A percentile compares a stretch with the other conserved stretches of the same genome.
Evolutionary conservation across 1,140 invertebrate genomes (phyloP).

Genomic region (Diorhabda elongata): DNA sequence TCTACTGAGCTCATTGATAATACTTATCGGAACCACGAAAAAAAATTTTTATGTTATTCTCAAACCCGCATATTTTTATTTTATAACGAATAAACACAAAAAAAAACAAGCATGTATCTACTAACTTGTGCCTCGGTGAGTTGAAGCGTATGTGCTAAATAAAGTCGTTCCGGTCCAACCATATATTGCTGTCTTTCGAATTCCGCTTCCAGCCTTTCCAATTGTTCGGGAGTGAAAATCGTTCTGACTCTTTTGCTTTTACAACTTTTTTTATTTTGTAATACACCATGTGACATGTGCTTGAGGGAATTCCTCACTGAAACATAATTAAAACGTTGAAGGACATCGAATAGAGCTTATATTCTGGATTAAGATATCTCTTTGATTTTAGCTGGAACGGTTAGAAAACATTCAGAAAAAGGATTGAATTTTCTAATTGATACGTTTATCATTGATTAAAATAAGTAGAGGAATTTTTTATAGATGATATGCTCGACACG

Average conservation of each 20-base stretch:
- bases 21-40: no score
- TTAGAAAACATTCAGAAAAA: no score
- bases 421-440: no score
- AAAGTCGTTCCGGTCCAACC: constrained; percentile 88
- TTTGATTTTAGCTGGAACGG: no score
- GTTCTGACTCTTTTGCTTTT: constrained; percentile 79
- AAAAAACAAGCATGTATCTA: neutral
- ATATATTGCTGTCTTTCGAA: constrained; percentile 94
- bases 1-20: no score
- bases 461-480: no score
- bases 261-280: constrained; percentile 40
- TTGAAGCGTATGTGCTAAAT: constrained; percentile 81
- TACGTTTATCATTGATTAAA: no score
- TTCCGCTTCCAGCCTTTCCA: constrained; percentile 85
- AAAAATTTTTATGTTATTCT: no score
- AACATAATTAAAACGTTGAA: constrained; percentile 21
- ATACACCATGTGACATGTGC: constrained; percentile 33
- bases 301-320: constrained; percentile 37
- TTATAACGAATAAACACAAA: no score
- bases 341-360: neutral
- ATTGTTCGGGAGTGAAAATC: constrained; percentile 91
- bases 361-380: neutral
- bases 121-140: constrained; percentile 85
- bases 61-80: no score
- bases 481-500: no score